Percentiles rank a stretch among this genome's conserved stretches.
phyloP scores from a whole-genome alignment of 2,797 vertebrate species.

The Channallabes apus region DNA sequence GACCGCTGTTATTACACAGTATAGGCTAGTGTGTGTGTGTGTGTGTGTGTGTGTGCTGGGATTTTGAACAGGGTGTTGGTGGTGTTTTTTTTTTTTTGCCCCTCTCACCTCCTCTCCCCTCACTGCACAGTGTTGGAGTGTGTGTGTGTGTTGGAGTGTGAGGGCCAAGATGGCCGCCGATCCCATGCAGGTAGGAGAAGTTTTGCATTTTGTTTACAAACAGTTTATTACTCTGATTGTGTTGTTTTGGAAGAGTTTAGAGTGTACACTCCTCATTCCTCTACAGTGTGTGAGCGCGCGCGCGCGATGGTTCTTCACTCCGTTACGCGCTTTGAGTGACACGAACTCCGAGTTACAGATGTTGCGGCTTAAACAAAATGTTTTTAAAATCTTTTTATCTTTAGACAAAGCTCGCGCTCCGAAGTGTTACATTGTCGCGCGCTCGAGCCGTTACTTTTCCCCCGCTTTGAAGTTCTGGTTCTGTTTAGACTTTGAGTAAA shows the following conservation, averaged over 20 bases:
- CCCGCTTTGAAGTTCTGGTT: not conserved
- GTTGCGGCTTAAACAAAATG: not conserved
- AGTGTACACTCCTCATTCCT: conserved; percentile 13
- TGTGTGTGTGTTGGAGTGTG: conserved; percentile 64
- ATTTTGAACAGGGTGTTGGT: conserved; percentile 57
- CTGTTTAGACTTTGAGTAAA: conserved; percentile 6
- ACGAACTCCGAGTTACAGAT: not conserved
- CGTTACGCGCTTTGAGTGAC: conserved; percentile 12
- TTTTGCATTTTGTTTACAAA: conserved; percentile 62
- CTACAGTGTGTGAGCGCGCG: not conserved
- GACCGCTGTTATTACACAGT: conserved; percentile 58
- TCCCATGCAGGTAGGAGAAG: conserved; percentile 84
- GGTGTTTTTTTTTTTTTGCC: conserved; percentile 55
- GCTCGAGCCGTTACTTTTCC: not conserved
- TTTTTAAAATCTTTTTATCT: not conserved
- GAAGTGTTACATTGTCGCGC: not conserved
- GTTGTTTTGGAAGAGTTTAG: not conserved
- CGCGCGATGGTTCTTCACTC: not conserved
- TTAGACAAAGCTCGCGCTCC: too few relatives aligned
- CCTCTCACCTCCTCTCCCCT: conserved; percentile 64
- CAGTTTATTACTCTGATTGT: not conserved
- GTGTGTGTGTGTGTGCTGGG: conserved; percentile 21
- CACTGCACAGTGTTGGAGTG: conserved; percentile 72
- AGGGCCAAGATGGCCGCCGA: conserved; percentile 82
- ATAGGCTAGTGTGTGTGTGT: conserved; percentile 26